Evolutionary conservation across 2,888 invertebrate species (phyloP).

Genomic region (Andrena dorsata): DNA sequence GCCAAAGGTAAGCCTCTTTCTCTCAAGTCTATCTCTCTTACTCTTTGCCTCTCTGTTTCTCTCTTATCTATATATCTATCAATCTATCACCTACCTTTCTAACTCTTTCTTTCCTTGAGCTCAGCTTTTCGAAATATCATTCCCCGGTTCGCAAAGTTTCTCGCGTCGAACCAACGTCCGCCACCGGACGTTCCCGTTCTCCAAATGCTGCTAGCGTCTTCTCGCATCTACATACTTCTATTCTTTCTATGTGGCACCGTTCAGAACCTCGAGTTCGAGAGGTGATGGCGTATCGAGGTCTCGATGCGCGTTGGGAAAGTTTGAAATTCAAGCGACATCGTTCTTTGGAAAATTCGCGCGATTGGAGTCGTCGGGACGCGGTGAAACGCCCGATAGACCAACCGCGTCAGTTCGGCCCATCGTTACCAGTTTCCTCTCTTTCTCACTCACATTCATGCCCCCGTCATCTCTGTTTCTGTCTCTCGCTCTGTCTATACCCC

Average conservation of each 20-base stretch:
- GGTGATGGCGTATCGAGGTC: neutral
- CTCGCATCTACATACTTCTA: too few species aligned
- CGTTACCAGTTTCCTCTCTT: slow-evolving; percentile 33
- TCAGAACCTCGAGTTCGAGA: neutral
- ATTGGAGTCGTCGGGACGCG: neutral
- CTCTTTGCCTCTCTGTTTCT: slow-evolving; percentile 42
- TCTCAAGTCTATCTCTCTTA: slow-evolving; percentile 53
- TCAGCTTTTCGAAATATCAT: neutral
- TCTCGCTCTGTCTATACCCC: slow-evolving; percentile 10
- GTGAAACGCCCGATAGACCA: neutral
- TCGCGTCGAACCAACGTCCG: neutral
- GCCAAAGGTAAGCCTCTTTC: slow-evolving; percentile 73
- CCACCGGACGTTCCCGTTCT: neutral
- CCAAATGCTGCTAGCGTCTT: too few species aligned
- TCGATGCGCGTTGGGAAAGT: neutral
- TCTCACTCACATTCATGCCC: slow-evolving; percentile 11
- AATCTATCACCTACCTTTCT: slow-evolving; percentile 27
- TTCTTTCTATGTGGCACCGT: neutral
- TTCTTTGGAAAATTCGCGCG: neutral
- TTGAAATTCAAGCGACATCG: neutral
- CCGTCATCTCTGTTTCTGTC: neutral
- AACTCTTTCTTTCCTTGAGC: slow-evolving; percentile 25
- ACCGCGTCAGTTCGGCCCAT: slow-evolving; percentile 30
- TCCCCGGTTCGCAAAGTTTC: neutral
- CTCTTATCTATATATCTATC: slow-evolving; percentile 30